These are phyloP conservation scores for Coelopa pilipes DNA, from an alignment of 2,888 invertebrate genomes.

Conservation along the genomic window DNA sequence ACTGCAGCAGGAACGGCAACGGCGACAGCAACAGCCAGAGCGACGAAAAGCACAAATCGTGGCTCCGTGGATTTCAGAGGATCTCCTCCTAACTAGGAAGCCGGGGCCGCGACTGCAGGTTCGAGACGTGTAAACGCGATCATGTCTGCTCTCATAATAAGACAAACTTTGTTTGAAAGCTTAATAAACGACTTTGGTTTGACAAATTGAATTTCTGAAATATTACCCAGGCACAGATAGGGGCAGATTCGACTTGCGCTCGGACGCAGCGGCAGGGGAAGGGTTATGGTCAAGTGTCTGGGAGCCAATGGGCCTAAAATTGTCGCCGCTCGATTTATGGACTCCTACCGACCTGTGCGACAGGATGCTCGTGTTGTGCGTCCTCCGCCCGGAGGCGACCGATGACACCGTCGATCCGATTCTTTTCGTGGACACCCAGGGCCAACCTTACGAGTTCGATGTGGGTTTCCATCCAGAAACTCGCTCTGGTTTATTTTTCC, in stretches of 20 bases:
- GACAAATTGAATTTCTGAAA: conserved; percentile 38
- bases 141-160: conserved; percentile 33
- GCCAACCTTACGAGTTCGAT: no score
- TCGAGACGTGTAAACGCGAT: conserved; percentile 31
- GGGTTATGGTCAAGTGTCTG: not conserved
- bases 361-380: no score
- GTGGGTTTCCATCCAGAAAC: no score
- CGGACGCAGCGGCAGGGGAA: not conserved
- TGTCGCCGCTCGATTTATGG: conserved; percentile 23
- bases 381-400: no score
- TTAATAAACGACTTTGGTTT: conserved; percentile 34
- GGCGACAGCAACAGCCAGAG: conserved; percentile 5
- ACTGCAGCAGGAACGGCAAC: not conserved
- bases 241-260: not conserved
- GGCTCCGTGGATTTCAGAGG: conserved; percentile 17
- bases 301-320: conserved; percentile 25
- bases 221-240: conserved; percentile 20
- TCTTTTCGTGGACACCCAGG: no score
- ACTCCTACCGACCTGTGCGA: no score
- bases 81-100: conserved; percentile 11
- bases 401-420: no score
- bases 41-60: conserved; percentile 6
- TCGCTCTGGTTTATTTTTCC: no score
- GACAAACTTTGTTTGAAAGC: conserved; percentile 35
- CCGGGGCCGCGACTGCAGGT: conserved; percentile 7